Conservation (phyloP, 2,113 vertebrate genomes). For the Alces alces region DNA sequence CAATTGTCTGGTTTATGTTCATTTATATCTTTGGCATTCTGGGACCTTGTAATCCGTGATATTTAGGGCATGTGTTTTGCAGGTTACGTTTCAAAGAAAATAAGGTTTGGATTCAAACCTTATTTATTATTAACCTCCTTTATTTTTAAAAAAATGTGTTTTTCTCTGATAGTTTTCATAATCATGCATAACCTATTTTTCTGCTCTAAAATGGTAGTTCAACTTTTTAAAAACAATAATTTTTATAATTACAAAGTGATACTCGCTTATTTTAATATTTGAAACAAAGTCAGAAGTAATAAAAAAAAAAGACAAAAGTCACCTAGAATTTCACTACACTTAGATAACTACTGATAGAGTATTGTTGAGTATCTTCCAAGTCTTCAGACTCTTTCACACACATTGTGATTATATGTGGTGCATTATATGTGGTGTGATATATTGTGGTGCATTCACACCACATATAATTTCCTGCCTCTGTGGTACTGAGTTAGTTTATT, state of each 20-base stretch:
- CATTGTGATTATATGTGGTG: no score
- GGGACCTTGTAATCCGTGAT: neutral
- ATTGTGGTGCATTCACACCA: no score
- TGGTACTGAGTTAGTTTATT: neutral
- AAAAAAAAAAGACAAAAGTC: neutral
- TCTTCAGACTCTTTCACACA: neutral
- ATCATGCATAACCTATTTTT: neutral
- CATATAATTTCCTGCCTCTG: rapidly evolving
- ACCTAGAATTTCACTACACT: neutral
- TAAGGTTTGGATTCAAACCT: neutral
- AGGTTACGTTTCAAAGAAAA: neutral
- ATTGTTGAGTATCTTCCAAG: neutral
- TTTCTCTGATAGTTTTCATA: neutral
- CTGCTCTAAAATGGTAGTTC: neutral
- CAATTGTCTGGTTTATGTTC: neutral
- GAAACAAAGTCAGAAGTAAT: neutral
- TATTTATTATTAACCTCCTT: neutral
- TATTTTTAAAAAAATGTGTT: neutral
- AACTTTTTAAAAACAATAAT: neutral
- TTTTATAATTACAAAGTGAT: neutral
- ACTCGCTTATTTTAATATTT: neutral
- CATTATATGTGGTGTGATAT: no score
- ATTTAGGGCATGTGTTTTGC: neutral
- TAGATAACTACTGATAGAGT: neutral
- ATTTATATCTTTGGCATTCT: neutral